A percentile compares a stretch with the other conserved stretches of the same genome.
Conservation (phyloP, 2,797 vertebrate species). For the Acrossocheilus fasciatus region DNA sequence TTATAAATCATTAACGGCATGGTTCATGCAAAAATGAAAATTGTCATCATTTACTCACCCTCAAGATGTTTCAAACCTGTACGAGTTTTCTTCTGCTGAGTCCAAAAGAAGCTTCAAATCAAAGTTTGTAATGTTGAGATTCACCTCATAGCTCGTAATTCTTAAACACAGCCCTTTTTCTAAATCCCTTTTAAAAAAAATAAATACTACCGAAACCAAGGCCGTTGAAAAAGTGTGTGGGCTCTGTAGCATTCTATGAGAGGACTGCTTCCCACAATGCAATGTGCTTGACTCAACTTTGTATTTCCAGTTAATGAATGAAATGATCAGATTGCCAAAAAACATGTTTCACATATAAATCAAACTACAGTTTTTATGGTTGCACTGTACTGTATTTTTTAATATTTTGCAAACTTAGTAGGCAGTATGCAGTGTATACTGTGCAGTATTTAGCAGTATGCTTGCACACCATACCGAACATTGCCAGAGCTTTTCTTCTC, state of each 20-base stretch:
- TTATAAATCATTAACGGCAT: not conserved
- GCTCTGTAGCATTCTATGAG: not conserved
- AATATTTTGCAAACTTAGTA: not conserved
- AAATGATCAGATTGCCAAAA: not conserved
- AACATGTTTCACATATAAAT: not conserved
- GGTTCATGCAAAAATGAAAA: not conserved
- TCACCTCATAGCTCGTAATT: not conserved
- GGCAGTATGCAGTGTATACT: not conserved
- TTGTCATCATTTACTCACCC: not conserved
- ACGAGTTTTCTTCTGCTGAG: not conserved
- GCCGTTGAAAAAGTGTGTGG: not conserved
- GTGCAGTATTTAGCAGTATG: not conserved
- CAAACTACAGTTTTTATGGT: not conserved
- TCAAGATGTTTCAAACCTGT: not conserved
- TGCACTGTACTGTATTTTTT: not conserved
- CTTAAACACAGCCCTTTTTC: not conserved
- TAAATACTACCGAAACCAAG: not conserved
- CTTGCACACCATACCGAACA: not conserved
- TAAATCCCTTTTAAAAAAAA: not conserved
- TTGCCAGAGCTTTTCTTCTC: conserved; percentile 7
- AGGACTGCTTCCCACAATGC: not conserved
- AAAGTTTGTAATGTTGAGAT: not conserved
- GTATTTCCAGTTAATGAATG: not conserved
- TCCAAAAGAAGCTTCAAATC: not conserved
- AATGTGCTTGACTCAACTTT: not conserved